These are phyloP conservation scores for Chrysolina haemoptera DNA, from an alignment of 2,888 invertebrate genomes.

Conservation along the genomic window DNA sequence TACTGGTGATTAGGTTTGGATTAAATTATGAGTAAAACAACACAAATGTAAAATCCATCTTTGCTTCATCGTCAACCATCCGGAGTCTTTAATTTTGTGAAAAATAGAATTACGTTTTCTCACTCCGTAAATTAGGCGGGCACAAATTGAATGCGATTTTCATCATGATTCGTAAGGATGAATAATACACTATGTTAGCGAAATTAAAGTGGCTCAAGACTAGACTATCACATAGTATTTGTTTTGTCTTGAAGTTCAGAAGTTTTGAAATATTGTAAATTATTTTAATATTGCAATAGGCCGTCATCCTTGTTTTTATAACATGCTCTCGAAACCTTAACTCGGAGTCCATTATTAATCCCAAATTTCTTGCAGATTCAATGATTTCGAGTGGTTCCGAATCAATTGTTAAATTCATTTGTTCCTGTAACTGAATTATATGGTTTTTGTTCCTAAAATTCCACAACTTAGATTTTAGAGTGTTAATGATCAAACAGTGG, in stretches of 20 bases:
- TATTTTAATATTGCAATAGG: background rate
- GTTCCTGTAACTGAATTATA: background rate
- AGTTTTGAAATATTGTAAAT: no score
- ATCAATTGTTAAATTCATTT: background rate
- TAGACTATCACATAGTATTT: background rate
- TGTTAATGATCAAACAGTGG: background rate
- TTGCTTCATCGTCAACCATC: background rate
- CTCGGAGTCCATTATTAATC: background rate
- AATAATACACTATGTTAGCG: background rate
- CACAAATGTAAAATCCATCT: background rate
- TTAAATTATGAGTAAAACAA: background rate
- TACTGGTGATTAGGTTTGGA: background rate
- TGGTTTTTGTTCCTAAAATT: background rate
- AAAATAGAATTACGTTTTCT: background rate
- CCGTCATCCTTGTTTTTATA: background rate
- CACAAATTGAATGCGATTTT: background rate
- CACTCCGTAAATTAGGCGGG: background rate
- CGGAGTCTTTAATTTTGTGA: background rate
- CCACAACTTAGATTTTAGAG: slow-evolving; percentile 2
- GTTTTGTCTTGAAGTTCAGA: no score
- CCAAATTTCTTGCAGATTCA: background rate
- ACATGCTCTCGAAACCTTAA: background rate
- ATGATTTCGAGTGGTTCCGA: background rate
- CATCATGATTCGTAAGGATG: no score
- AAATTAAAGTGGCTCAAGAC: background rate